Evolutionary conservation across 2,888 invertebrate genomes (phyloP).

Genomic region (Cybosia mesomella): DNA sequence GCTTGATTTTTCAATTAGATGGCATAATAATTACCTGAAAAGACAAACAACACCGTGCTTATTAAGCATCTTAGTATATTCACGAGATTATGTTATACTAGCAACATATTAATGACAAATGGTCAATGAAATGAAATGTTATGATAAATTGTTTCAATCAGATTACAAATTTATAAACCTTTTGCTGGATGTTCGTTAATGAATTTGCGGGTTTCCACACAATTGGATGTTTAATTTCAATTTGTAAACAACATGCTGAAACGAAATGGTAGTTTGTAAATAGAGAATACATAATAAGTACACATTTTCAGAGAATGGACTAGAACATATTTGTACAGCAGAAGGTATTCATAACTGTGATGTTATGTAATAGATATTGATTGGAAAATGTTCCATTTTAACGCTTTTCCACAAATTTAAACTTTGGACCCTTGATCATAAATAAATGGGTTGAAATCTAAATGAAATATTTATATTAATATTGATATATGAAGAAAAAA

Average conservation of each 20-base stretch:
- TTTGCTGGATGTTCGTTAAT: not conserved
- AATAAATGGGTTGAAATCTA: too few relatives aligned
- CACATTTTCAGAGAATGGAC: conserved; percentile 4
- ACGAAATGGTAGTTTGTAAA: conserved; percentile 11
- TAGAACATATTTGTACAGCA: not conserved
- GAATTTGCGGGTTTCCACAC: not conserved
- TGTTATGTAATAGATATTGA: not conserved
- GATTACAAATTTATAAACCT: not conserved
- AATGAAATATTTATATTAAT: too few relatives aligned
- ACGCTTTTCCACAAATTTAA: not conserved
- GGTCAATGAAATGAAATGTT: not conserved
- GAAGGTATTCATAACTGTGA: not conserved
- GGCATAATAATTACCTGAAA: not conserved
- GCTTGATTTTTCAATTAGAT: not conserved
- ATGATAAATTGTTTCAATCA: not conserved
- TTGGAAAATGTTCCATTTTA: too few relatives aligned
- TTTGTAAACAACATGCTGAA: conserved; percentile 2
- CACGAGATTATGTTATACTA: not conserved
- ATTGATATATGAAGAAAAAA: too few relatives aligned
- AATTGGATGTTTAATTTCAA: conserved; percentile 8
- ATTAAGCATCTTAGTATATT: not conserved
- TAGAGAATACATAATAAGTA: not conserved
- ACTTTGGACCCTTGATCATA: not conserved
- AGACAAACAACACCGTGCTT: not conserved
- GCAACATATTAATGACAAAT: not conserved